phyloP scores from a whole-genome alignment of 2,113 vertebrate genomes.

The Erythrolamprus reginae region DNA sequence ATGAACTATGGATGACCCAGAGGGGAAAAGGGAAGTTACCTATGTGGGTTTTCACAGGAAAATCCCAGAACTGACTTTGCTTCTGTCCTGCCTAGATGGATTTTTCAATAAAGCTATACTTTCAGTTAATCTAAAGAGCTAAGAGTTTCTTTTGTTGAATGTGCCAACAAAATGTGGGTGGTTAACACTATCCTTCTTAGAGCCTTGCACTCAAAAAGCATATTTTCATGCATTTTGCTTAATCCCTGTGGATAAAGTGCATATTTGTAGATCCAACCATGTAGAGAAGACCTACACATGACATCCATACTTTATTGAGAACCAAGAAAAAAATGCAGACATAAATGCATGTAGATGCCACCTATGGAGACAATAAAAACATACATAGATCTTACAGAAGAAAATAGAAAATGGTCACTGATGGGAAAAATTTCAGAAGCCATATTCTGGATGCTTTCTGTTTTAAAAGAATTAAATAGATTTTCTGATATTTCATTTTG shows the following conservation, averaged over 20 bases:
- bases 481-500: neutral
- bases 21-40: neutral
- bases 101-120: neutral
- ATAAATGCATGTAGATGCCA: neutral
- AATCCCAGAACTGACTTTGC: neutral
- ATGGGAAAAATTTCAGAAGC: neutral
- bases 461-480: neutral
- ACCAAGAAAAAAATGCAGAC: neutral
- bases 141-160: neutral
- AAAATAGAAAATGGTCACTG: neutral
- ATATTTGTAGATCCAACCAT: neutral
- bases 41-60: neutral
- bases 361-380: neutral
- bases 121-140: neutral
- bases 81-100: neutral
- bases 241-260: neutral
- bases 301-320: neutral
- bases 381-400: neutral
- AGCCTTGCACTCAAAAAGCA: neutral
- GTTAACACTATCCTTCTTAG: neutral
- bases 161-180: neutral
- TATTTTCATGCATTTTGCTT: neutral
- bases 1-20: neutral
- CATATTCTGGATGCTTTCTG: neutral
- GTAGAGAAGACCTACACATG: neutral